Base-by-base conservation (phyloP, 2,797 vertebrate species). In the Rallus crepitans region DNA sequence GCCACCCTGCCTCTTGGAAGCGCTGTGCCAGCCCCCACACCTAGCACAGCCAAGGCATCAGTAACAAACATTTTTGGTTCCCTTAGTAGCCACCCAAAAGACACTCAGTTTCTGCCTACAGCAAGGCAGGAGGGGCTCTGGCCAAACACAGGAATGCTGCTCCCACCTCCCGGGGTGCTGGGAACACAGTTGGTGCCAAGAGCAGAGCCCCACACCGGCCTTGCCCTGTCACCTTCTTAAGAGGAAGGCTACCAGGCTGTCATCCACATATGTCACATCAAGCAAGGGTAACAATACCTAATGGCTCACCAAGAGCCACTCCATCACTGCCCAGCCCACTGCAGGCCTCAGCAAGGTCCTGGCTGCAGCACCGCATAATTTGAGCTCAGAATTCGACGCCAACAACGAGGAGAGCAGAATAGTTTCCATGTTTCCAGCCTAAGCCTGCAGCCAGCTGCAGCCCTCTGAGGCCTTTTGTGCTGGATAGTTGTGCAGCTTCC, bases 21-120 rank as follows among this genome's bases (percentile, higher is more conserved):
- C 2, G 0, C 70, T 25, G 13, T 3, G 21, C 30, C 57, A 17
- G 30, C 42, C 4, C 1, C 59, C 30, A 1, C 19, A 3, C 10
- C 31, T 17, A 27, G 12, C 24, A 3, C 16, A 30, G 56, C 27
- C 53, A 37, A 15, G 7, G 23, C 52, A 6, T 45, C 23, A 45
- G 40, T 18, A 61, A 33, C 80, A 82, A 63, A 63, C 31, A 35
- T 47, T 69, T 64, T 42, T 60, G 4, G 21, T 35, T 59, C 35
- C 66, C 60, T 35, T 18, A 55, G 35, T 1, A 64, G 37, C 87
- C 79, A 48, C 13, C 42, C 30, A 5, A 56, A 59, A 27, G 61
- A 65, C 2, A 3, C 19, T 21, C 45, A 37, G 37, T 31, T 31
- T 63, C 59, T 75, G 63, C 53, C 52, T 19, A 5, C 33, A 25